phyloP scores from a whole-genome alignment of 2,113 vertebrate genomes.

The Probosciger aterrimus region DNA sequence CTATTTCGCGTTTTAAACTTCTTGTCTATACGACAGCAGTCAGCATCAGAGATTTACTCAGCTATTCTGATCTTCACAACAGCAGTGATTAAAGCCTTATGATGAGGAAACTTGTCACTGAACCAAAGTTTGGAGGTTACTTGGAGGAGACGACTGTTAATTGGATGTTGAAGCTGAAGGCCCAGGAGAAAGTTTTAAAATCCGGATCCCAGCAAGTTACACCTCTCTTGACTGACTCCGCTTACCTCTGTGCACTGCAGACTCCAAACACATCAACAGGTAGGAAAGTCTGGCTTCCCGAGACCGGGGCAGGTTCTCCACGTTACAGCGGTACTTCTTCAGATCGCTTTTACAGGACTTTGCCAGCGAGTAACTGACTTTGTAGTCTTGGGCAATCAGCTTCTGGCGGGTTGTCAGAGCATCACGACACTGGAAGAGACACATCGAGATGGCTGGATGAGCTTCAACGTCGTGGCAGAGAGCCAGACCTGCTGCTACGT shows the following conservation, averaged over 20 bases:
- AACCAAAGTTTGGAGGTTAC: background rate
- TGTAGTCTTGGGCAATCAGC: conserved; percentile 95
- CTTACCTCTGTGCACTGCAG: conserved; percentile 90
- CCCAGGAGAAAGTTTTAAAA: background rate
- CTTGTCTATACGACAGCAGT: background rate
- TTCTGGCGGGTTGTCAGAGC: conserved; percentile 94
- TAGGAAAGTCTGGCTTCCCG: conserved; percentile 95
- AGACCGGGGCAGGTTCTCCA: conserved; percentile 90
- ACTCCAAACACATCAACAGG: conserved; percentile 92
- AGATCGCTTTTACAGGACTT: conserved; percentile 95
- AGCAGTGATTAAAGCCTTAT: background rate
- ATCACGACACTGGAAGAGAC: conserved; percentile 85
- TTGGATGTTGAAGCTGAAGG: accelerated
- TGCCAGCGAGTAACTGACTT: conserved; percentile 93
- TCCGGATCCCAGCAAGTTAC: background rate
- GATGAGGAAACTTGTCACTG: background rate
- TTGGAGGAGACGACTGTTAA: background rate
- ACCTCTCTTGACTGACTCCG: background rate
- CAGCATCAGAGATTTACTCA: background rate
- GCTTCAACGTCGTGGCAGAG: accelerated
- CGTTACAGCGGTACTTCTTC: conserved; percentile 91
- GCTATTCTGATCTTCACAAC: background rate
- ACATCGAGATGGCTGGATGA: background rate
- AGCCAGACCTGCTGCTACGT: background rate
- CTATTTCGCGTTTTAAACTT: conserved; percentile 12